Evolutionary conservation across 2,888 invertebrate genomes (phyloP).

Genomic region (Chloroclysta siterata): DNA sequence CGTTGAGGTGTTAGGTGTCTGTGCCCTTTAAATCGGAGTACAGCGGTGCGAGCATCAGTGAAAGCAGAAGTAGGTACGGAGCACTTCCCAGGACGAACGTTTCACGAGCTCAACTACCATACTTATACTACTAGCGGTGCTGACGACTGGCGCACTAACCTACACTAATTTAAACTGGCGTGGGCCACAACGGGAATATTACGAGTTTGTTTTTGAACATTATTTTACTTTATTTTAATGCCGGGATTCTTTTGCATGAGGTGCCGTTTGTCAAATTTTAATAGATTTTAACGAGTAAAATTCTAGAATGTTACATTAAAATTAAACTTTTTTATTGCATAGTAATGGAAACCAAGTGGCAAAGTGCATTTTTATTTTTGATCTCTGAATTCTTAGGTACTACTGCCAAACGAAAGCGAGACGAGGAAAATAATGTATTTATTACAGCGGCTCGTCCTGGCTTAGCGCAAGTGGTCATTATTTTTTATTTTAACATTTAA

Average conservation of each 20-base stretch:
- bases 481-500: too few relatives aligned
- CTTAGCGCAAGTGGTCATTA: too few relatives aligned
- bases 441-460: too few relatives aligned
- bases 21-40: too few relatives aligned
- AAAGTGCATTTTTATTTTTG: background rate
- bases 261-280: background rate
- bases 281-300: background rate
- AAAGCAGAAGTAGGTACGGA: too few relatives aligned
- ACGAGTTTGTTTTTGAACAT: background rate
- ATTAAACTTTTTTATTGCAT: background rate
- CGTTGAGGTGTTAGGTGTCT: too few relatives aligned
- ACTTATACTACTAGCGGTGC: background rate
- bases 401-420: background rate
- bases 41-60: too few relatives aligned
- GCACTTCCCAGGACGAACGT: too few relatives aligned
- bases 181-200: background rate
- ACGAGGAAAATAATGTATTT: background rate
- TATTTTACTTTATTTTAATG: background rate
- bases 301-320: background rate
- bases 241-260: background rate
- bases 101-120: too few relatives aligned
- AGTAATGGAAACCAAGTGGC: background rate
- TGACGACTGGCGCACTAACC: background rate
- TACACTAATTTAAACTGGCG: background rate
- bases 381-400: background rate